These are phyloP conservation scores for Phorcus lineatus DNA, from an alignment of 2,888 invertebrate genomes.

Conservation along the genomic window DNA sequence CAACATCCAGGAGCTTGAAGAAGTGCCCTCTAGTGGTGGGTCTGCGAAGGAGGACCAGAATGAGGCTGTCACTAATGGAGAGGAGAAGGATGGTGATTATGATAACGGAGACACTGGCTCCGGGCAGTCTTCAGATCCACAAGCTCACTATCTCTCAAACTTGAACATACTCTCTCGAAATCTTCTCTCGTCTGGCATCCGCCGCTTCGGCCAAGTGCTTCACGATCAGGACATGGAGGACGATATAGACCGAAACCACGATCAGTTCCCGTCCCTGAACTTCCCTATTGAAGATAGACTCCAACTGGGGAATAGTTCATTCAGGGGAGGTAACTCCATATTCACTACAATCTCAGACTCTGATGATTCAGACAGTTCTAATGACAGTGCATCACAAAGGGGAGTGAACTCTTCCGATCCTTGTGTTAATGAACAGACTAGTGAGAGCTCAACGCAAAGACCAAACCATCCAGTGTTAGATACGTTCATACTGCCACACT, in stretches of 20 bases:
- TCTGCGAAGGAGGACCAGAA: background rate
- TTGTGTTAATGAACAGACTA: background rate
- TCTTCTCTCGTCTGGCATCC: background rate
- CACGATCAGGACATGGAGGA: background rate
- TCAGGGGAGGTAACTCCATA: too few species aligned
- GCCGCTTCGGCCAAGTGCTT: background rate
- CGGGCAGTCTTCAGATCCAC: background rate
- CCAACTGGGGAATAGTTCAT: background rate
- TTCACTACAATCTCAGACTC: background rate
- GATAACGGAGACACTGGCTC: background rate
- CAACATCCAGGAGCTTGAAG: slow-evolving; percentile 84
- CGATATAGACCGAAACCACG: background rate
- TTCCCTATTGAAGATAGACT: background rate
- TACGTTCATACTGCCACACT: background rate
- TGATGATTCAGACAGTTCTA: background rate
- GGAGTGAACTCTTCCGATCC: background rate
- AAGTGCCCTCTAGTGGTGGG: background rate
- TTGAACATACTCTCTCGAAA: background rate
- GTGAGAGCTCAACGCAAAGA: background rate
- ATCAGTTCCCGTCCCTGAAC: background rate
- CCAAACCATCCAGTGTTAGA: background rate
- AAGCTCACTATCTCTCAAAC: background rate
- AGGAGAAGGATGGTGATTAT: slow-evolving; percentile 6
- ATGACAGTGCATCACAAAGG: background rate
- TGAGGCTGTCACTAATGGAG: background rate